Conservation (phyloP, 2,888 invertebrate species). For the Rutpela maculata region DNA sequence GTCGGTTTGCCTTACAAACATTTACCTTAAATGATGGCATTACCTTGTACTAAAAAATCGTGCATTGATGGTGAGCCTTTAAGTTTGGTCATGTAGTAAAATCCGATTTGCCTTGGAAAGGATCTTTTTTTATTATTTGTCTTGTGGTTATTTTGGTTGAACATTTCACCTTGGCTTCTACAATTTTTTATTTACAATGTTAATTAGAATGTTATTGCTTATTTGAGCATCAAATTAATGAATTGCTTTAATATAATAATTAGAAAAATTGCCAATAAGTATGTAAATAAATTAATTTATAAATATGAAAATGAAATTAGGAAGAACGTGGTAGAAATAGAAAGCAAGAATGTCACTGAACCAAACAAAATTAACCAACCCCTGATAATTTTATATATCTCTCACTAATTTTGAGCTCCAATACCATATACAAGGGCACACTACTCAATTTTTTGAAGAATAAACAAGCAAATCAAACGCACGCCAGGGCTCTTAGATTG, state of each 20-base stretch:
- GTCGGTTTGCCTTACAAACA: conserved; percentile 48
- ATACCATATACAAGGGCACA: too few species aligned
- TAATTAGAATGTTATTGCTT: conserved; percentile 20
- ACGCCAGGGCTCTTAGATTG: too few species aligned
- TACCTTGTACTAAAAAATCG: conserved; percentile 54
- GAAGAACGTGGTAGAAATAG: not conserved
- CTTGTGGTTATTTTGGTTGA: conserved; percentile 31
- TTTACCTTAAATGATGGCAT: conserved; percentile 53
- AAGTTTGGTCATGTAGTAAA: conserved; percentile 36
- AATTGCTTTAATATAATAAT: not conserved
- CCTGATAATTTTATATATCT: too few species aligned
- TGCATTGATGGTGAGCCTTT: conserved; percentile 25
- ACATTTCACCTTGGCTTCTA: conserved; percentile 36
- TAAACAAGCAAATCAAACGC: too few species aligned
- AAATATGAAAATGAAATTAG: not conserved
- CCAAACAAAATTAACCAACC: not conserved
- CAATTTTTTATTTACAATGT: conserved; percentile 20
- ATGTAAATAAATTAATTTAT: too few species aligned
- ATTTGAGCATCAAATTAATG: conserved; percentile 18
- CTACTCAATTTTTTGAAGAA: too few species aligned
- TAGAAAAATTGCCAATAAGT: not conserved
- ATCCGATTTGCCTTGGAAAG: conserved; percentile 46
- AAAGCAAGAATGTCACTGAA: not conserved
- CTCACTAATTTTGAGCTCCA: too few species aligned
- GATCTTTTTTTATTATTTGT: conserved; percentile 37